Base-by-base conservation (phyloP, 2,113 vertebrate species). In the Cinclus mexicanus region DNA sequence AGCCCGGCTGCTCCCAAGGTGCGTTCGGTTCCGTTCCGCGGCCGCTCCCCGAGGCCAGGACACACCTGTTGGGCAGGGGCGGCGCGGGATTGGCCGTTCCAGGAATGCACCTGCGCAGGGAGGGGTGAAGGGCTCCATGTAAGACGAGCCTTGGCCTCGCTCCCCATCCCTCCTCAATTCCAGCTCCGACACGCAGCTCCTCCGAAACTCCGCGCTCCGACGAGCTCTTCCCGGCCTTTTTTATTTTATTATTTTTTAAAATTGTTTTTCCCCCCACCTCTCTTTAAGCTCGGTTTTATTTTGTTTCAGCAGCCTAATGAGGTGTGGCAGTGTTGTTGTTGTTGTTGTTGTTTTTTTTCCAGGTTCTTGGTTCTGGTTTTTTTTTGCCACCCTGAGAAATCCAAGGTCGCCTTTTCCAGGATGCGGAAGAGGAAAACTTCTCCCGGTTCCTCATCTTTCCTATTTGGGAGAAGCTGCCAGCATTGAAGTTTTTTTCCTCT, bases 61-160 rank as follows among this genome's bases (percentile, higher is more conserved):
- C 99, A 99, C 99, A 99, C 99, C 99, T 99, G 99, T 97, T 95
- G 89, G 97, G 91, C 29, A 71, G 97, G 93, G 97, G 97, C 97
- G 21, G 84, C 95, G 31, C 94, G 93, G 98, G 98, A 99, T 99
- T 99, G 99, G 99, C 97, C 95, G 84, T 22, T 89, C 77, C 95
- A 98, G 98, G 98, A 98, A 98, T 98, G 98, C 99, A 99, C 99
- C 99, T 99, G 99, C 98, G 97, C 97, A 97, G 99, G 98, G 98
- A 98, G 98, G 97, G 97, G 97, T 97, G 97, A 78, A 94, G 97
- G 97, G 93, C 97, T 99, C 98, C 99, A 98, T 99, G 99, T 99
- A 99, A 99, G 99, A 97, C 98, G 98, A 99, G 98, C 98, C 98
- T 95, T 98, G 98, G 96, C 98, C 83, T 85, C 98, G 96, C 98